These are phyloP conservation scores for Psix sp. DNA, from an alignment of 1,140 invertebrate genomes.

Conservation along the genomic window DNA sequence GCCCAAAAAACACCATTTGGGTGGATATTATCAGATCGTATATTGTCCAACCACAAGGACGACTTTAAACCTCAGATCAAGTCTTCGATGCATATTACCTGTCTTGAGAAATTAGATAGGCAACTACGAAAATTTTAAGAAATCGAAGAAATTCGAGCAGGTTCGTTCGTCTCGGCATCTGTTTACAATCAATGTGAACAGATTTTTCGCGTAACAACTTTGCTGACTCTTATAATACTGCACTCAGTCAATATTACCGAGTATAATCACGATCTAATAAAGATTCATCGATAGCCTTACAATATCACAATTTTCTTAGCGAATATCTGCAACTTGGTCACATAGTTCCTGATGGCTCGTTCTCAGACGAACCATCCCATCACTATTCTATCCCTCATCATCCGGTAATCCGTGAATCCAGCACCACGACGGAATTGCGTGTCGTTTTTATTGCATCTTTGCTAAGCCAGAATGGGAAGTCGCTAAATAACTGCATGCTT, in stretches of 20 bases:
- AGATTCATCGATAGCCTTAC: background rate
- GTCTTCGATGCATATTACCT: background rate
- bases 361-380: background rate
- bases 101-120: conserved; percentile 1
- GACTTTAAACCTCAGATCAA: too few species aligned
- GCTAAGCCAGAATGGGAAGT: conserved; percentile 5
- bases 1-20: background rate
- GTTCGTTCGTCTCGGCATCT: background rate
- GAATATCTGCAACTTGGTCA: conserved; percentile 4
- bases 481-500: conserved; percentile 6
- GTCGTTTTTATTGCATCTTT: conserved; percentile 3
- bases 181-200: conserved; percentile 1
- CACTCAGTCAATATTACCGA: conserved; percentile 1
- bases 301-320: background rate
- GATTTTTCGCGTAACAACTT: background rate
- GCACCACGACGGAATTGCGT: conserved; percentile 2
- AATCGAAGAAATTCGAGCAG: conserved; percentile 13
- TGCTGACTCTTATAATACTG: background rate
- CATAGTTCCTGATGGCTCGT: background rate
- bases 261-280: background rate
- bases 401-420: too few species aligned
- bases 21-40: background rate
- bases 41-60: background rate
- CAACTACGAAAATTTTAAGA: conserved; percentile 4
- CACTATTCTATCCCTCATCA: background rate